phyloP scores from a whole-genome alignment of 2,888 invertebrate genomes.

The Muscina levida region DNA sequence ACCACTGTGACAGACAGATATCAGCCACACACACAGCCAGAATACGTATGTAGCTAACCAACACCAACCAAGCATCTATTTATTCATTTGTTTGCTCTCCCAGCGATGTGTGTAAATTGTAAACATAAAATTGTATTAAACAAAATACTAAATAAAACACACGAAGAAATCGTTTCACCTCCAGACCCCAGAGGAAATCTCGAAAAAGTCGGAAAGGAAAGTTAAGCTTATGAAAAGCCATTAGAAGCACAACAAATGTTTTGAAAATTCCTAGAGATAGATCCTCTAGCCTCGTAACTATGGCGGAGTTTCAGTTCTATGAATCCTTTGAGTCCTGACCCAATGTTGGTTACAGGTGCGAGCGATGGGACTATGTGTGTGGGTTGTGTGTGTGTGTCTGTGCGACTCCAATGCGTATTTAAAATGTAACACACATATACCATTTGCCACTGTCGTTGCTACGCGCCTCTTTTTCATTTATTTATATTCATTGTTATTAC shows the following conservation, averaged over 20 bases:
- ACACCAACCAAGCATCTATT: not conserved
- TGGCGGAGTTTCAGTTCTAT: not conserved
- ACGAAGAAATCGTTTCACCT: too few relatives aligned
- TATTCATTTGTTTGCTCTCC: too few relatives aligned
- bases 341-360: slow-evolving; percentile 11
- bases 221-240: slow-evolving; percentile 20
- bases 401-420: not conserved
- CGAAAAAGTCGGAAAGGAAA: not conserved
- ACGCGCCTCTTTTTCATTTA: not conserved
- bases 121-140: too few relatives aligned
- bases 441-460: not conserved
- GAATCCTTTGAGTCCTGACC: not conserved
- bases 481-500: slow-evolving; percentile 25
- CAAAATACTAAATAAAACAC: too few relatives aligned
- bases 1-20: too few relatives aligned
- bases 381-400: not conserved
- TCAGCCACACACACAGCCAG: too few relatives aligned
- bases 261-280: slow-evolving; percentile 20
- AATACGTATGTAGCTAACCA: too few relatives aligned
- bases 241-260: slow-evolving; percentile 16
- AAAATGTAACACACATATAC: slow-evolving; percentile 17
- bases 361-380: too few relatives aligned
- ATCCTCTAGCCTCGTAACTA: not conserved
- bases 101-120: too few relatives aligned
- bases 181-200: not conserved